These are phyloP conservation scores for Sorex maritimensis DNA, from an alignment of 2,797 vertebrate species.

Conservation along the genomic window DNA sequence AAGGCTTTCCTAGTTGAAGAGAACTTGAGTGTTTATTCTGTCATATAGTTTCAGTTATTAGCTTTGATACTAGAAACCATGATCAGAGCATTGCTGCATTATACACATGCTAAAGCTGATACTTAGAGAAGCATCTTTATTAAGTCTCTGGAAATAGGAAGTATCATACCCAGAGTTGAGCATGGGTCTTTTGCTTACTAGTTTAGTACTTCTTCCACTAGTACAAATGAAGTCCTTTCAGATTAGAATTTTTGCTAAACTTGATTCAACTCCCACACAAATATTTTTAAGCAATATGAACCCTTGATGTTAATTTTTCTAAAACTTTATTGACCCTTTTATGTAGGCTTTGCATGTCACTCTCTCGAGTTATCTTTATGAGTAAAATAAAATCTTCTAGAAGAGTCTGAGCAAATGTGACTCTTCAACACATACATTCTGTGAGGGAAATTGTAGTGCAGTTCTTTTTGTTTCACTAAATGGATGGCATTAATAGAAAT, in stretches of 20 bases:
- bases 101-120: neutral
- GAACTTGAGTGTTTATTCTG: neutral
- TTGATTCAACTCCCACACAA: neutral
- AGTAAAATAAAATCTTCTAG: slow-evolving; percentile 49
- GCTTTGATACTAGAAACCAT: neutral
- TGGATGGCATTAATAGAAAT: slow-evolving; percentile 52
- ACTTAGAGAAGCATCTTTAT: neutral
- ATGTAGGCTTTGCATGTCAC: slow-evolving; percentile 32
- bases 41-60: neutral
- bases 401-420: slow-evolving; percentile 40
- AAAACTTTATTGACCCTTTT: slow-evolving; percentile 34
- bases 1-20: neutral
- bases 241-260: neutral
- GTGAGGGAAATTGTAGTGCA: neutral
- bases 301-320: slow-evolving; percentile 53
- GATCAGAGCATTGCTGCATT: neutral
- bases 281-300: slow-evolving; percentile 24
- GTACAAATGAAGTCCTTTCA: neutral
- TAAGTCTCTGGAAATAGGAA: neutral
- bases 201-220: neutral
- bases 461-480: neutral
- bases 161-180: neutral
- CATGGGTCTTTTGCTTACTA: neutral
- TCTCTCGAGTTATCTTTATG: slow-evolving; percentile 60
- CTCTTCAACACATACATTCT: neutral